These are phyloP conservation scores for Teleiodes luculella DNA, from an alignment of 2,888 invertebrate species.

Conservation along the genomic window DNA sequence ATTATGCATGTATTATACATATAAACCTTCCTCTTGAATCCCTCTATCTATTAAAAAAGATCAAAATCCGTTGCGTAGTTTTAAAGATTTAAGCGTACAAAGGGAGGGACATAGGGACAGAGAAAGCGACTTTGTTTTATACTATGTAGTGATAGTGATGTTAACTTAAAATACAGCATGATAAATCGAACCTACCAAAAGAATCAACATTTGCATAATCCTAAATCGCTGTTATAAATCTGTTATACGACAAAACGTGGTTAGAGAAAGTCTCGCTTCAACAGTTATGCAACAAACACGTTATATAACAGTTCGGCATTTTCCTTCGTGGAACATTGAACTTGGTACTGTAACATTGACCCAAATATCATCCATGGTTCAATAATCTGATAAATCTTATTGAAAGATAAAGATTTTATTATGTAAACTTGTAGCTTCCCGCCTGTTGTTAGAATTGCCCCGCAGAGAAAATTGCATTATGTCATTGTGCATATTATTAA, in stretches of 20 bases:
- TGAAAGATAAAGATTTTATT: background rate
- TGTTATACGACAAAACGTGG: background rate
- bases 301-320: slow-evolving; percentile 21
- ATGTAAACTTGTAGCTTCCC: no score
- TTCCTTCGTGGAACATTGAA: slow-evolving; percentile 47
- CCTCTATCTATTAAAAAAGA: no score
- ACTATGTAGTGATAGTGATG: no score
- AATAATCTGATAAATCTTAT: slow-evolving; percentile 41
- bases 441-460: no score
- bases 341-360: slow-evolving; percentile 55
- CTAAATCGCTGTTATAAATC: background rate
- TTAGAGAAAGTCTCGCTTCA: slow-evolving; percentile 15
- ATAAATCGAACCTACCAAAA: background rate
- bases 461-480: no score
- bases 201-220: background rate
- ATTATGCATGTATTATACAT: no score
- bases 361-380: slow-evolving; percentile 60
- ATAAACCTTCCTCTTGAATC: no score
- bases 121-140: no score
- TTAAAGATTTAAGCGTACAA: no score
- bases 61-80: no score
- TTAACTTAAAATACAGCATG: background rate
- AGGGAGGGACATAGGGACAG: no score
- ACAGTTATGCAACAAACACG: slow-evolving; percentile 26
- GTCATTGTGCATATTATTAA: no score